Base-by-base conservation (phyloP, 2,113 vertebrate genomes). In the Columba livia region DNA sequence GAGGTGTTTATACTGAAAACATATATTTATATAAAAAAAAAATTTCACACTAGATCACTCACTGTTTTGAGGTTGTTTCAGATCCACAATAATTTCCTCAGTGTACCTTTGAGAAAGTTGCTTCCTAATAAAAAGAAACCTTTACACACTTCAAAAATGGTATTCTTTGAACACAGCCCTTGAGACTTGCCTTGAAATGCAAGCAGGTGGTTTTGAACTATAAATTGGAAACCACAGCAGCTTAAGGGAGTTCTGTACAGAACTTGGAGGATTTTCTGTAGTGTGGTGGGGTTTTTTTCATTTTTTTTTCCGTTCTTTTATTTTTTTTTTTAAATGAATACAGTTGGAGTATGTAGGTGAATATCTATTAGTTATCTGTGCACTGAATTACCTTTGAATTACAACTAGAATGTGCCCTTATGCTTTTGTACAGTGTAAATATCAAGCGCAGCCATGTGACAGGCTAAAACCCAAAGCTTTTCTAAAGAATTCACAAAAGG, bases 41-140 rank as follows among this genome's bases (percentile, higher is more conserved):
- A 9, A 2, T 12, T 47, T 44, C 40, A 58, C 50, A 60, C 26
- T 40, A 23, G 32, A 61, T 73, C 40, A 44, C 44, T 85, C 40
- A 28, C 34, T 32, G 24, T 12, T 74, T 80, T 85, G 54, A 84
- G 44, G 72, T 72, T 36, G 56, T 89, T 90, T 73, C 79, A 78
- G 72, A 78, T 81, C 44, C 48, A 77, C 38, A 57, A 42, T 42
- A 73, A 78, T 62, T 32, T 88, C 65, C 75, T 62, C 38, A 38
- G 25, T 16, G 32, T 9, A 72, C 34, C 60, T 88, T 60, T 74
- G 38, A 95, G 70, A 73, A 90, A 62, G 26, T 53, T 73, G 42
- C 29, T 26, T 89, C 17, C 75, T 73, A 87, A 66, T 86, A 25
- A 85, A 96, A 94, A 88, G 38, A 91, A 93, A 64, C 10, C 72